These are phyloP conservation scores for Hesperia comma DNA, from an alignment of 2,888 invertebrate genomes.

Conservation along the genomic window DNA sequence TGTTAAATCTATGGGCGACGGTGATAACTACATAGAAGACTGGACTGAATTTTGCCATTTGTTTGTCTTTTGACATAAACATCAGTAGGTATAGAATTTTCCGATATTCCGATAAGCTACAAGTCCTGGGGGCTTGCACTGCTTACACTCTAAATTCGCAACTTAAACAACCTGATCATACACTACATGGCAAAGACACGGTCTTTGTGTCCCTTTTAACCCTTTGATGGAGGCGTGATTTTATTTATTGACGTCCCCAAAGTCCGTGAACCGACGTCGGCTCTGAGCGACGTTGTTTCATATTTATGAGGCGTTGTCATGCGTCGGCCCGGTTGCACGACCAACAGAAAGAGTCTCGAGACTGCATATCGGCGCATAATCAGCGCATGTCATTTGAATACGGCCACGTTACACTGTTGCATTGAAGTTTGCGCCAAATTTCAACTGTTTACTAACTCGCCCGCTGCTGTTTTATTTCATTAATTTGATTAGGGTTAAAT, in stretches of 20 bases:
- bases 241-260: conserved; percentile 6
- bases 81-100: no score
- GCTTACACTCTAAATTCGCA: no score
- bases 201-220: neutral
- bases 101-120: no score
- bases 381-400: conserved; percentile 17
- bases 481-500: neutral
- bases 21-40: no score
- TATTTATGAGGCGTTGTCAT: conserved; percentile 29
- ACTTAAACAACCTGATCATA: neutral
- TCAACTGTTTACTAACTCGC: neutral
- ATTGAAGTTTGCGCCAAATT: conserved; percentile 12
- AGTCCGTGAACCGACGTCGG: neutral
- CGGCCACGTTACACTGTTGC: conserved; percentile 15
- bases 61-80: no score
- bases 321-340: conserved; percentile 17
- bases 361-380: conserved; percentile 31
- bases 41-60: no score
- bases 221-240: neutral
- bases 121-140: no score
- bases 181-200: neutral
- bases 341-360: conserved; percentile 19
- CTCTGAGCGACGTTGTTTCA: conserved; percentile 4
- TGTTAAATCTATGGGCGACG: no score
- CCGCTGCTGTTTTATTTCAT: neutral